phyloP scores from a whole-genome alignment of 2,113 vertebrate genomes.

The Odobenus rosmarus region DNA sequence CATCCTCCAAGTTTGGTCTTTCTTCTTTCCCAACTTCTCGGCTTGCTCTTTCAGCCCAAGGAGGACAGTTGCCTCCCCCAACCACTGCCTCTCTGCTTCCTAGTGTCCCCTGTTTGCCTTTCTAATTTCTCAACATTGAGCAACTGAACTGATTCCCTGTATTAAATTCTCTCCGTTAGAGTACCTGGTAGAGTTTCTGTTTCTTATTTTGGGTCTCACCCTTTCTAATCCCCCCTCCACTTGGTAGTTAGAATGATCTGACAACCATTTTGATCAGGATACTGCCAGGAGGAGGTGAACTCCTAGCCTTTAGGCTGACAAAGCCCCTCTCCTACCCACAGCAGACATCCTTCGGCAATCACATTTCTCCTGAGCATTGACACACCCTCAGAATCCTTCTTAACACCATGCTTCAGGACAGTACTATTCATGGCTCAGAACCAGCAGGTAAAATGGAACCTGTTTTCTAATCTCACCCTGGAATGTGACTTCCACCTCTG shows the following conservation, averaged over 20 bases:
- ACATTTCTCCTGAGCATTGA: background rate
- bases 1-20: background rate
- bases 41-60: background rate
- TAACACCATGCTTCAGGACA: background rate
- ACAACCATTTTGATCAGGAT: background rate
- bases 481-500: background rate
- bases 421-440: background rate
- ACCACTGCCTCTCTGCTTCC: background rate
- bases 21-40: accelerated
- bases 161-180: background rate
- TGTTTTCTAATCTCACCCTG: background rate
- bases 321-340: background rate
- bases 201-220: background rate
- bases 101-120: accelerated
- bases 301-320: background rate
- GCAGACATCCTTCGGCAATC: background rate
- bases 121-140: background rate
- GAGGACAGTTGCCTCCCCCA: background rate
- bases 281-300: background rate
- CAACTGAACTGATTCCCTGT: accelerated
- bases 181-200: background rate
- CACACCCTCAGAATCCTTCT: background rate
- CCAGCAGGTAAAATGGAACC: background rate
- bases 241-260: too few species aligned
- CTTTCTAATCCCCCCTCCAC: background rate